A percentile compares a stretch with the other conserved stretches of the same genome.
Conservation (phyloP, 2,797 vertebrate genomes). For the Lacerta bilineata region DNA sequence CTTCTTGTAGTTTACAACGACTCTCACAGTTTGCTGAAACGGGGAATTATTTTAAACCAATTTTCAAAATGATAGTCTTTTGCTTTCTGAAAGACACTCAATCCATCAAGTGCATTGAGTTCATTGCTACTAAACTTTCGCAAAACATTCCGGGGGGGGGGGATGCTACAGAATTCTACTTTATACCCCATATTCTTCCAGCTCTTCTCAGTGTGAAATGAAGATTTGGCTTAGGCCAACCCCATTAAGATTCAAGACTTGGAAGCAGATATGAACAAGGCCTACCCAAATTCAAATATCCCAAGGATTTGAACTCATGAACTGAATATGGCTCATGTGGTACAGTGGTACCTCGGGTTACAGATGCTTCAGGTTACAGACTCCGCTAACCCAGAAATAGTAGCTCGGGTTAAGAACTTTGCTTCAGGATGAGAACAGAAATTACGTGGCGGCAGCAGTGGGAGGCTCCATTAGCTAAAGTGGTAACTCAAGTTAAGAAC, state of each 20-base stretch:
- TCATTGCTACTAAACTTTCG: not conserved
- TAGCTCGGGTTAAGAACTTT: too few relatives aligned
- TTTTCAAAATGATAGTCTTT: not conserved
- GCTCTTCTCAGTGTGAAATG: not conserved
- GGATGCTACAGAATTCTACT: not conserved
- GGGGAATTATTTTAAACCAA: slow-evolving; percentile 8
- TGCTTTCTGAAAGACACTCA: too few relatives aligned
- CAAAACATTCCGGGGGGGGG: too few relatives aligned
- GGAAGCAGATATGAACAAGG: not conserved
- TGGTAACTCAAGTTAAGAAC: too few relatives aligned
- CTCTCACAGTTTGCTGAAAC: slow-evolving; percentile 92
- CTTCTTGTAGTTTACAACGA: slow-evolving; percentile 96
- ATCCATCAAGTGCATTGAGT: too few relatives aligned
- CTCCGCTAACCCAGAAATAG: too few relatives aligned
- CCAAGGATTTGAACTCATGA: not conserved
- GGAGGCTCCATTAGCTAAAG: too few relatives aligned
- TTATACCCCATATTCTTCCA: not conserved
- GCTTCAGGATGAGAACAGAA: too few relatives aligned
- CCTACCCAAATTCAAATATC: not conserved
- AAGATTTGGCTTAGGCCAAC: not conserved
- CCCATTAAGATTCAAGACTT: not conserved
- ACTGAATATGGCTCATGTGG: not conserved
- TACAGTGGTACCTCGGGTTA: too few relatives aligned
- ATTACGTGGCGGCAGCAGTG: too few relatives aligned
- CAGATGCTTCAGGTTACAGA: too few relatives aligned